Evolutionary conservation across 1,140 invertebrate genomes (phyloP).

Genomic region (Brachionus angularis): DNA sequence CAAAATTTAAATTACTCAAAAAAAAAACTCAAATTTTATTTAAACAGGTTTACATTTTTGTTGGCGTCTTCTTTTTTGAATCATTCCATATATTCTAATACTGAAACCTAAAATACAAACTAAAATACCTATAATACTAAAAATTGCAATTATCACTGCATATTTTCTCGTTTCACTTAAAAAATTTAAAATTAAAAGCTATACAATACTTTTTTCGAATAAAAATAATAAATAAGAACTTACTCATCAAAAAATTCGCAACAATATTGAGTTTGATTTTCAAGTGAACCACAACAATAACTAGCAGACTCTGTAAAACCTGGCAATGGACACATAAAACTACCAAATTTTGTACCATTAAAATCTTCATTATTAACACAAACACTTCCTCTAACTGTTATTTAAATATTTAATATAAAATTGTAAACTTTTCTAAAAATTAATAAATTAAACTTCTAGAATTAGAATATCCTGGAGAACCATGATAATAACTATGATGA

Average conservation of each 20-base stretch:
- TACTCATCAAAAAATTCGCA: conserved; percentile 40
- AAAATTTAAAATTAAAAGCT: not conserved
- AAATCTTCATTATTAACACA: conserved; percentile 43
- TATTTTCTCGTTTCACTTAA: not conserved
- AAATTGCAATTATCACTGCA: not conserved
- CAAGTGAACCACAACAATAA: conserved; percentile 30
- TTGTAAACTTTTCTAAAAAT: too few species aligned
- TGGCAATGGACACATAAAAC: conserved; percentile 37
- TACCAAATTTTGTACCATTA: conserved; percentile 43
- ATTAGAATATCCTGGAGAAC: too few species aligned
- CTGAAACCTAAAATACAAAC: not conserved
- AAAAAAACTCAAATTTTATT: too few species aligned
- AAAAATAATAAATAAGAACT: not conserved
- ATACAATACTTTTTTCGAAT: too few species aligned
- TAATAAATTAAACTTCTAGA: too few species aligned
- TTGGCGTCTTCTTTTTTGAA: not conserved
- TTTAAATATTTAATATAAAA: too few species aligned
- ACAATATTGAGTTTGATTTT: conserved; percentile 41
- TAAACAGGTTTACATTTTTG: not conserved
- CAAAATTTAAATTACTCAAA: too few species aligned
- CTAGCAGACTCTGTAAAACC: conserved; percentile 1
- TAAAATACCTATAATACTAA: not conserved
- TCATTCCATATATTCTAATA: not conserved
- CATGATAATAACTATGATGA: conserved; percentile 28
- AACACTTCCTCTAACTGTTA: not conserved